Evolutionary conservation across 1,140 invertebrate species (phyloP).

Genomic region (Trichonephila clavipes): DNA sequence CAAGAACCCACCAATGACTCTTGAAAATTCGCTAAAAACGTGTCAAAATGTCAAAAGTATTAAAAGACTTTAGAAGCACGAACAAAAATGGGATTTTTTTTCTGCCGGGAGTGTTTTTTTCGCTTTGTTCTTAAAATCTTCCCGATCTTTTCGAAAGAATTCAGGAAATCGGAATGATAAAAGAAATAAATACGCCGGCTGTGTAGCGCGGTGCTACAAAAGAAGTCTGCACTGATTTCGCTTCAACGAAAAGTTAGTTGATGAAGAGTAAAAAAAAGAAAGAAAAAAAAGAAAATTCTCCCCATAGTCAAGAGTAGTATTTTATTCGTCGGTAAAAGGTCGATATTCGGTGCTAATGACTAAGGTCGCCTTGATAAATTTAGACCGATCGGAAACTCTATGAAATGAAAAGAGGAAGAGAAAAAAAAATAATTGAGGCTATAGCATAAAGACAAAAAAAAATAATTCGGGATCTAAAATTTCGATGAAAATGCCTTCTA

Average conservation of each 20-base stretch:
- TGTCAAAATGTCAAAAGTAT: conserved; percentile 48
- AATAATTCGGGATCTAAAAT: neutral
- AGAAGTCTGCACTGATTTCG: neutral
- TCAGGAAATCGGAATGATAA: neutral
- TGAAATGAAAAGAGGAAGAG: conserved; percentile 6
- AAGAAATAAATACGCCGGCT: neutral
- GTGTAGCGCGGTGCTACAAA: neutral
- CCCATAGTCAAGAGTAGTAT: neutral
- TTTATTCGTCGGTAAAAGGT: neutral
- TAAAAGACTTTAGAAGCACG: conserved; percentile 34
- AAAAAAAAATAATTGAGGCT: conserved; percentile 40
- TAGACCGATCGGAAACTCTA: neutral
- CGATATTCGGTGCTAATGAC: conserved; percentile 37
- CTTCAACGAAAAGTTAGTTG: neutral
- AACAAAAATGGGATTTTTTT: neutral
- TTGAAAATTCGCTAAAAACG: conserved; percentile 33
- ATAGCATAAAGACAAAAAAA: neutral
- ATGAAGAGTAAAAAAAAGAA: neutral
- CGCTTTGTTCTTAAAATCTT: neutral
- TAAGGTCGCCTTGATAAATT: conserved; percentile 18
- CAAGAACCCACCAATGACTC: neutral
- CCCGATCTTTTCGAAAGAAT: conserved; percentile 10
- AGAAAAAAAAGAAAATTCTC: neutral
- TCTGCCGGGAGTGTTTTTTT: neutral
- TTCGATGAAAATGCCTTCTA: conserved; percentile 52